Base-by-base conservation (phyloP, 2,888 invertebrate species). In the Gastracanthus pulcherrimus region DNA sequence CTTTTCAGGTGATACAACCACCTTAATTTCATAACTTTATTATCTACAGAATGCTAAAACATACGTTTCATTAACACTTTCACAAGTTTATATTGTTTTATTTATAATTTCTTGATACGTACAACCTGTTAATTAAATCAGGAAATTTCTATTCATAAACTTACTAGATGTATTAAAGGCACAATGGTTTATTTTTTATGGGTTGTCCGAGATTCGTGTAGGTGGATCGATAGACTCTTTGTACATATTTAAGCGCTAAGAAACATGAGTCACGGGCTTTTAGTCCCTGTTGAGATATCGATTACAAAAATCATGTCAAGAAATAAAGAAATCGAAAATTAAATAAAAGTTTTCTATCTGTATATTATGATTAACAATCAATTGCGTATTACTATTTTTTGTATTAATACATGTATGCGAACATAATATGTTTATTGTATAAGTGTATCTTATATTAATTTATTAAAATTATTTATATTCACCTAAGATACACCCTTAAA, bases 191-290 rank as follows among this genome's bases (percentile, higher is more conserved):
- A 51, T 51, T 69, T 66, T 69, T 19, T 48, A 69, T 31, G n/a
- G 26, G n/a, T 48, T 19, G 69, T 51, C 51, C 29, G 51, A 51
- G 34, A 69, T 69, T 69, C 34, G 69, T 51, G 31, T 69, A 23
- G 69, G 51, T 71, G 71, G 71, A 71, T 55, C 71, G 38, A 55
- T 71, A 38, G 5, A 16, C 55, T 58, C 36, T 36, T n/a, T 71
- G 55, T 38, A 70, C 51, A 36, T 23, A 55, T 55, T 51, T 55
- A 34, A 55, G 36, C 36, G 13, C 23, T 5, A 26, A 26, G 55
- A 67, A 9, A 71, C 34, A 51, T 70, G 69, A 70, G 23, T 70
- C 71, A 71, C 55, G 38, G 58, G 58, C n/a, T 55, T 71, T 55
- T 55, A 38, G 38, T 16, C 13, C 29, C 51, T 23, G 26, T 58